These are phyloP conservation scores for Peromyscus eremicus DNA, from an alignment of 2,797 vertebrate species.

Conservation along the genomic window DNA sequence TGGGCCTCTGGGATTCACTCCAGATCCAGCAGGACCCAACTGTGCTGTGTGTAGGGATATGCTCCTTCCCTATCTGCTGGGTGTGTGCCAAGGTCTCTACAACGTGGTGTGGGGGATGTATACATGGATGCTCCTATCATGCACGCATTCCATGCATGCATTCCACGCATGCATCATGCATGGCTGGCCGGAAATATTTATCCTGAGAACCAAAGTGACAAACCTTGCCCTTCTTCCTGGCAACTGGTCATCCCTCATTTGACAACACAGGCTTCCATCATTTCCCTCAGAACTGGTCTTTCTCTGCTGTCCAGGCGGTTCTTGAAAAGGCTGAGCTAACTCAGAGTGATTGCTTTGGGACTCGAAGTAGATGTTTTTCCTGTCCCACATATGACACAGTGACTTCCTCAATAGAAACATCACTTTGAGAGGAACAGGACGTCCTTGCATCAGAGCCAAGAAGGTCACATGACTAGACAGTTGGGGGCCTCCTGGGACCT, in stretches of 20 bases:
- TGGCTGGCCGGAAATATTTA: neutral
- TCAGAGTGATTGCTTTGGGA: slow-evolving; percentile 62
- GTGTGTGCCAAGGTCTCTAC: neutral
- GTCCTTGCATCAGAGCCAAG: slow-evolving; percentile 75
- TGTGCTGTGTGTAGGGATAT: neutral
- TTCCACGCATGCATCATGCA: neutral
- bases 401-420: slow-evolving; percentile 80
- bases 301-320: slow-evolving; percentile 53
- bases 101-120: neutral
- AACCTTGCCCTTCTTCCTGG: neutral
- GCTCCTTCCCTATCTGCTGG: neutral
- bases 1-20: neutral
- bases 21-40: neutral
- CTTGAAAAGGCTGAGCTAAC: slow-evolving; percentile 63
- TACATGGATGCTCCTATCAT: neutral
- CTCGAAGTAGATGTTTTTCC: slow-evolving; percentile 72
- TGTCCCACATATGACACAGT: slow-evolving; percentile 78
- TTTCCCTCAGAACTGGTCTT: neutral
- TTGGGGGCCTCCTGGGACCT: slow-evolving; percentile 47
- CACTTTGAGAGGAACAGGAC: slow-evolving; percentile 77
- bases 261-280: neutral
- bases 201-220: neutral
- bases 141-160: no score
- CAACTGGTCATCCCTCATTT: neutral
- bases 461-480: slow-evolving; percentile 72